Evolutionary conservation across 2,888 invertebrate species (phyloP).

Genomic region (Caenorhabditis doughertyi): DNA sequence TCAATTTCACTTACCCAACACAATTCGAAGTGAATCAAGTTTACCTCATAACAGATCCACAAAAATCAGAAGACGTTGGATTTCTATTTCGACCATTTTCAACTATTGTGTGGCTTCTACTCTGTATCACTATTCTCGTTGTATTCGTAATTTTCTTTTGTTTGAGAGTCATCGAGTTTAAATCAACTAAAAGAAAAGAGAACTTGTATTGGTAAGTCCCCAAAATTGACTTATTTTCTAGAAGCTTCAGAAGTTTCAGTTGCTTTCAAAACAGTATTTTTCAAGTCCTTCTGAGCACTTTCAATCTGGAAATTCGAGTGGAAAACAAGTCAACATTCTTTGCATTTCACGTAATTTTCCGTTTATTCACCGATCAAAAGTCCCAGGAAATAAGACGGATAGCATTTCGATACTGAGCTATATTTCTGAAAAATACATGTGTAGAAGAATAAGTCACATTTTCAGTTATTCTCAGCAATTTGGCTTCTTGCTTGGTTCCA

Average conservation of each 20-base stretch:
- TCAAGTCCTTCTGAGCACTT: conserved; percentile 53
- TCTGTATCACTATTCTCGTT: conserved; percentile 40
- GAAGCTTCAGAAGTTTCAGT: conserved; percentile 37
- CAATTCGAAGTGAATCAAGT: conserved; percentile 65
- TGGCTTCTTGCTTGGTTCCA: conserved; percentile 65
- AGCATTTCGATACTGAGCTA: background rate
- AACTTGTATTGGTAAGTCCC: conserved; percentile 26
- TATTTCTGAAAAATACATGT: background rate
- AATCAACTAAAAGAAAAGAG: conserved; percentile 27
- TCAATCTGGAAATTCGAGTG: conserved; percentile 53
- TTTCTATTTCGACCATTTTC: conserved; percentile 63
- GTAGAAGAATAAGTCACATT: background rate
- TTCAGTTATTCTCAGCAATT: conserved; percentile 62
- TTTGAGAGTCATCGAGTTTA: conserved; percentile 53
- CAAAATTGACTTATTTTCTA: background rate
- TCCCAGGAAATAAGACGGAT: conserved; percentile 33
- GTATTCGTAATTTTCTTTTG: conserved; percentile 57
- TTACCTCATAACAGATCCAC: conserved; percentile 57
- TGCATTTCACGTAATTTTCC: conserved; percentile 57
- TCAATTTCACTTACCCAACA: conserved; percentile 63
- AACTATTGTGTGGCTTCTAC: conserved; percentile 44
- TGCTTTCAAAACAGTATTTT: conserved; percentile 48
- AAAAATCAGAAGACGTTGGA: conserved; percentile 57
- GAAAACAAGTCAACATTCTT: conserved; percentile 52
- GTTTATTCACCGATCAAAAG: conserved; percentile 28